Percentiles rank a stretch among this genome's conserved stretches.
Evolutionary conservation across 2,113 vertebrate genomes (phyloP).

Genomic region (Elachura formosa): DNA sequence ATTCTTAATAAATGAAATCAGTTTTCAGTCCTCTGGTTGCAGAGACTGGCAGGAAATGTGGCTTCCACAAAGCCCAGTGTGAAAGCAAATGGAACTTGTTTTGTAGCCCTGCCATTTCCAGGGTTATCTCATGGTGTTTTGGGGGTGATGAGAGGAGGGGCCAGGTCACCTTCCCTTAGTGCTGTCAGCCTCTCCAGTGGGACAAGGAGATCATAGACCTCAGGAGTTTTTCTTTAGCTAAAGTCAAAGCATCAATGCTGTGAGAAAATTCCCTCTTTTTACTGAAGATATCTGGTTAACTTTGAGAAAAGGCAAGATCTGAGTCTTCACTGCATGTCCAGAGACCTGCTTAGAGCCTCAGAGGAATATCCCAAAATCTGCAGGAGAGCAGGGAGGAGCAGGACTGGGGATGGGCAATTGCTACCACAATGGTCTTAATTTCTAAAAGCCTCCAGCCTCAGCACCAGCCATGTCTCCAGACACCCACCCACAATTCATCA

Average conservation of each 20-base stretch:
- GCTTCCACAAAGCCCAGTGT: not conserved
- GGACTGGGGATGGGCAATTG: not conserved
- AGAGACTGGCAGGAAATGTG: not conserved
- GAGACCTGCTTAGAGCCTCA: not conserved
- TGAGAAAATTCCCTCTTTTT: not conserved
- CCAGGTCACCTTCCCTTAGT: not conserved
- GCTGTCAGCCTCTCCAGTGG: not conserved
- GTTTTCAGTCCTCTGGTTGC: not conserved
- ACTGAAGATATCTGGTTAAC: not conserved
- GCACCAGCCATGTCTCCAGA: not conserved
- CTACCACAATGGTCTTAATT: not conserved
- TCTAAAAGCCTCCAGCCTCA: not conserved
- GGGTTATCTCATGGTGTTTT: not conserved
- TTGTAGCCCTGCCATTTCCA: not conserved
- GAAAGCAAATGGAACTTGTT: not conserved
- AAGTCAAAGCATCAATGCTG: not conserved
- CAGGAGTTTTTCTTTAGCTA: not conserved
- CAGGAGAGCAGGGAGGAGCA: not conserved
- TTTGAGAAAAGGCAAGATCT: not conserved
- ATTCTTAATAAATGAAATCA: not conserved
- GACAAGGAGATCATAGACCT: not conserved
- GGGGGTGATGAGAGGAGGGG: not conserved
- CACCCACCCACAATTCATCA: not conserved
- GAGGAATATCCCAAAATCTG: not conserved
- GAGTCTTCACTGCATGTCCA: not conserved